A percentile compares a stretch with the other conserved stretches of the same genome.
These are phyloP conservation scores for Troglohyphantes excavatus DNA, from an alignment of 2,888 invertebrate genomes.

Conservation along the genomic window DNA sequence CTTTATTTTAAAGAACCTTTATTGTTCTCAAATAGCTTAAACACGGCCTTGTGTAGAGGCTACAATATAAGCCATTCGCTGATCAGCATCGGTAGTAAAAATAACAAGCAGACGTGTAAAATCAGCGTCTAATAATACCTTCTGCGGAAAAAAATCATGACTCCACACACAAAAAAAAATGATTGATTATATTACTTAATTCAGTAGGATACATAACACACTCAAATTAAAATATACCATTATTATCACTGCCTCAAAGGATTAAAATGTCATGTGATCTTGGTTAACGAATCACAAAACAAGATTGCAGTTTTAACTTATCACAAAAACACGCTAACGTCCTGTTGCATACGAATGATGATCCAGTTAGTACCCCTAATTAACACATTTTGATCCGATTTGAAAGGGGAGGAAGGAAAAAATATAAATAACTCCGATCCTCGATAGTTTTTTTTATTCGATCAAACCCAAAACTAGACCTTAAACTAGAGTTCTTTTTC, in stretches of 20 bases:
- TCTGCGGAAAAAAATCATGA: too few species aligned
- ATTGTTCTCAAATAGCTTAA: too few species aligned
- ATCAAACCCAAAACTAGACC: neutral
- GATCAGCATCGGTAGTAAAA: too few species aligned
- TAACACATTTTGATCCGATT: neutral
- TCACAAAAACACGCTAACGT: neutral
- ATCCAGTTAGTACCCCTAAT: neutral
- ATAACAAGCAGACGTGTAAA: too few species aligned
- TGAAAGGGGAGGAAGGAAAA: too few species aligned
- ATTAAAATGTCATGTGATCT: neutral
- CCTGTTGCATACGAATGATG: neutral
- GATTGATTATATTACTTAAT: neutral
- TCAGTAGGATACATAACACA: neutral
- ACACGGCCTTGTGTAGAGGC: too few species aligned
- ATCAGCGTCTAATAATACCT: too few species aligned
- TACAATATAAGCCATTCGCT: too few species aligned
- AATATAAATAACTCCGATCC: neutral
- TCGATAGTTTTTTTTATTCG: neutral
- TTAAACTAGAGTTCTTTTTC: conserved; percentile 38
- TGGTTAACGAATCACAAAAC: neutral
- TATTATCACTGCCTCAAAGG: neutral
- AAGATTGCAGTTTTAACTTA: neutral
- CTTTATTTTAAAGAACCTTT: too few species aligned
- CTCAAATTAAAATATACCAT: neutral
- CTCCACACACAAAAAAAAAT: neutral